phyloP scores from a whole-genome alignment of 1,140 invertebrate species.

The Whitmania pigra region DNA sequence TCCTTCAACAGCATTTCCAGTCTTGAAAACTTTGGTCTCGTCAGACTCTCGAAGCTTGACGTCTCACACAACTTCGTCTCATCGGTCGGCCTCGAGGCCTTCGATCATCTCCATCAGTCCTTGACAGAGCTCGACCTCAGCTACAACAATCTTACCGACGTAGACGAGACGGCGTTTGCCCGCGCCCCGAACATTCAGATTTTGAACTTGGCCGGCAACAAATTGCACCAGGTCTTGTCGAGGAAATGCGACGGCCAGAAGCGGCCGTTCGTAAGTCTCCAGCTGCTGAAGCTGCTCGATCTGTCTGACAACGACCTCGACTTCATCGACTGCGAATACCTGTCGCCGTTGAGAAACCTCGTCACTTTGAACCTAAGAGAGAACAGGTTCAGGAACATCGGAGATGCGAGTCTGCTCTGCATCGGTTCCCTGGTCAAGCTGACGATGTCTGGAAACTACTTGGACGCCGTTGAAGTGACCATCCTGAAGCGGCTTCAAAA shows the following conservation, averaged over 20 bases:
- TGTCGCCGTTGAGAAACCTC: slow-evolving; percentile 13
- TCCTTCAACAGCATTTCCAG: slow-evolving; percentile 16
- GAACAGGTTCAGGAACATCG: slow-evolving; percentile 19
- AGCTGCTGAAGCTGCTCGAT: slow-evolving; percentile 30
- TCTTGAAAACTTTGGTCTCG: slow-evolving; percentile 12
- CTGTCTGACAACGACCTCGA: slow-evolving; percentile 31
- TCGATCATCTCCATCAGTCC: slow-evolving; percentile 13
- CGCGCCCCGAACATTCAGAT: slow-evolving; percentile 9
- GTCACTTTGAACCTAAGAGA: slow-evolving; percentile 9
- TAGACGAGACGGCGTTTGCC: slow-evolving; percentile 6
- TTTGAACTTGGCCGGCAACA: slow-evolving; percentile 22
- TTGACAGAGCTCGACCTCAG: slow-evolving; percentile 21
- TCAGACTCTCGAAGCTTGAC: slow-evolving; percentile 14
- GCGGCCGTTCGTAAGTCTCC: slow-evolving; percentile 16
- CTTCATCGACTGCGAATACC: slow-evolving; percentile 8
- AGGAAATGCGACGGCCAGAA: background rate
- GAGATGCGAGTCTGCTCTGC: background rate
- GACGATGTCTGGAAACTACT: slow-evolving; percentile 16
- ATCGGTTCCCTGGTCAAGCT: slow-evolving; percentile 15
- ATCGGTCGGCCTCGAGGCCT: background rate
- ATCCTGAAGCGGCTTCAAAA: slow-evolving; percentile 16
- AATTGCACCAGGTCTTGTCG: slow-evolving; percentile 1
- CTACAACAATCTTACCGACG: slow-evolving; percentile 18
- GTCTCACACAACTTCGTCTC: slow-evolving; percentile 20
- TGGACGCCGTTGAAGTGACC: slow-evolving; percentile 10